Percentiles rank a stretch among this genome's conserved stretches.
Evolutionary conservation across 2,113 vertebrate species (phyloP).

Genomic region (Xenopus borealis): DNA sequence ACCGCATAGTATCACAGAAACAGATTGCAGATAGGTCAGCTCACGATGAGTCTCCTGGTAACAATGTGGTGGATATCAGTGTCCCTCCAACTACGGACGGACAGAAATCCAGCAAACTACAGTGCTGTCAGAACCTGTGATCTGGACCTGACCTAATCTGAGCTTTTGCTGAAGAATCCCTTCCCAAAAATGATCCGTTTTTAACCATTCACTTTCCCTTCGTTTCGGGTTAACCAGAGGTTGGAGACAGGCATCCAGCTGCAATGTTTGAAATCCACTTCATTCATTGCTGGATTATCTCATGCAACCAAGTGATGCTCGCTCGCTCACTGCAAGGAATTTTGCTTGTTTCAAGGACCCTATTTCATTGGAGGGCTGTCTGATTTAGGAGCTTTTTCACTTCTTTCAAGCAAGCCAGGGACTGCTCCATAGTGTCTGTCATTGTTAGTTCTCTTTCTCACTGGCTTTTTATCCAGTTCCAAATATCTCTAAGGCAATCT

Average conservation of each 20-base stretch:
- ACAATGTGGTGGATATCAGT: constrained; percentile 96
- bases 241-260: neutral
- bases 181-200: constrained; percentile 48
- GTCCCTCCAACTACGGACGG: constrained; percentile 91
- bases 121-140: constrained; percentile 97
- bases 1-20: constrained; percentile 96
- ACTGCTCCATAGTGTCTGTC: neutral
- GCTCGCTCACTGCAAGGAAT: neutral
- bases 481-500: no score
- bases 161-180: constrained; percentile 62
- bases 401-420: neutral
- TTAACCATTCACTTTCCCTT: constrained; percentile 42
- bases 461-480: neutral
- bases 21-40: constrained; percentile 89
- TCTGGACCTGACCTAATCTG: constrained; percentile 54
- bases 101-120: constrained; percentile 90
- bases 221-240: constrained; percentile 43
- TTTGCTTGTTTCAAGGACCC: neutral
- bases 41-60: constrained; percentile 90
- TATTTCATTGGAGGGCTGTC: neutral
- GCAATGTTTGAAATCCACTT: neutral
- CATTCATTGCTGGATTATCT: constrained; percentile 42
- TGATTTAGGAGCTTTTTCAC: neutral
- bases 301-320: neutral
- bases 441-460: neutral